Percentiles rank a stretch among this genome's conserved stretches.
These are phyloP conservation scores for Cheilinus undulatus DNA, from an alignment of 2,113 vertebrate genomes.

Conservation along the genomic window DNA sequence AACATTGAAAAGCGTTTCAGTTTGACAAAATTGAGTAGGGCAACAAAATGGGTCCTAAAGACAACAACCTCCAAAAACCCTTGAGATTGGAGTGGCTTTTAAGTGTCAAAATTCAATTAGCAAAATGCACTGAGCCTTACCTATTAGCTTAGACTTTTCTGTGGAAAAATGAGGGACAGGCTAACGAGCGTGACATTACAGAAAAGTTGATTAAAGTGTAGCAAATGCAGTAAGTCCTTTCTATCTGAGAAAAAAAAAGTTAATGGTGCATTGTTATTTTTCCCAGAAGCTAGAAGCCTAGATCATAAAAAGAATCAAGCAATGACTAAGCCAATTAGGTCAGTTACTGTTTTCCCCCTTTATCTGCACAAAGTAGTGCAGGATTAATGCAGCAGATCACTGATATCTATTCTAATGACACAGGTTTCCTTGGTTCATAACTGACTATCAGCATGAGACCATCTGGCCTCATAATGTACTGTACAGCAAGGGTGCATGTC, in stretches of 20 bases:
- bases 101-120: constrained; percentile 58
- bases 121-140: constrained; percentile 18
- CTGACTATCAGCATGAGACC: constrained; percentile 47
- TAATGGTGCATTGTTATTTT: too few relatives aligned
- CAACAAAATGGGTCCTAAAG: constrained; percentile 29
- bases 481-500: constrained; percentile 33
- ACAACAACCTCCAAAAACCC: constrained; percentile 32
- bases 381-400: constrained; percentile 62
- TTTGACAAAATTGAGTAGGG: constrained; percentile 49
- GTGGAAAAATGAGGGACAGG: constrained; percentile 4
- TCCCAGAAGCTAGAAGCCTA: background rate
- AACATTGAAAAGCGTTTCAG: constrained; percentile 44
- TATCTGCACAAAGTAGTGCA: constrained; percentile 19
- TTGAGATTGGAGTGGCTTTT: constrained; percentile 36
- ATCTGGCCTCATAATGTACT: constrained; percentile 57
- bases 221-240: background rate
- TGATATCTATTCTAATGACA: constrained; percentile 50
- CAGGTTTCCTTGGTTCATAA: constrained; percentile 45
- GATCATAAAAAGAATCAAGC: background rate
- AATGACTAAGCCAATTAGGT: constrained; percentile 33
- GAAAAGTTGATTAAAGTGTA: constrained; percentile 1
- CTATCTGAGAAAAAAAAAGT: too few relatives aligned
- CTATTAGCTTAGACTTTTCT: constrained; percentile 18
- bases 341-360: constrained; percentile 18
- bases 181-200: constrained; percentile 32